These are phyloP conservation scores for Heliangelus exortis DNA, from an alignment of 2,797 vertebrate species.

Conservation along the genomic window DNA sequence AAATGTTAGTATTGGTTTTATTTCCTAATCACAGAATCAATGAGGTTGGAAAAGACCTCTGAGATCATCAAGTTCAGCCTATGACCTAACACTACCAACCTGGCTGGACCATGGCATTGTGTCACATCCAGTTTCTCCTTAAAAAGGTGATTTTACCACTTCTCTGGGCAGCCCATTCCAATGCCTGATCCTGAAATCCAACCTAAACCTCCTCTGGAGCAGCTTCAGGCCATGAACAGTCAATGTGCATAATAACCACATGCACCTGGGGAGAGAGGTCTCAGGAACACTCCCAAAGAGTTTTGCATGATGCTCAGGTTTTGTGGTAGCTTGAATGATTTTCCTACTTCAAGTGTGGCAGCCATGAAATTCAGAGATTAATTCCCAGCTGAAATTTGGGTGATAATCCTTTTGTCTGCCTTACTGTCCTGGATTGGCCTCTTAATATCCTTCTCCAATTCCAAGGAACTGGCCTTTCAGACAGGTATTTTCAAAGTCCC, in stretches of 20 bases:
- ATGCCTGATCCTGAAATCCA: too few relatives aligned
- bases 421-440: background rate
- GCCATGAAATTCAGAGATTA: background rate
- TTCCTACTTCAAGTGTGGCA: background rate
- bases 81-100: too few relatives aligned
- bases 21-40: background rate
- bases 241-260: too few relatives aligned
- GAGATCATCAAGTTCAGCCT: too few relatives aligned
- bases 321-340: background rate
- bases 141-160: too few relatives aligned
- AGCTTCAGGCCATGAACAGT: too few relatives aligned
- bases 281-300: background rate
- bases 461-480: background rate
- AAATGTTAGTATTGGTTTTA: background rate
- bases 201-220: too few relatives aligned
- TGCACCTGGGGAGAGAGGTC: background rate
- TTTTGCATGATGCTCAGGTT: fast-evolving
- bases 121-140: too few relatives aligned
- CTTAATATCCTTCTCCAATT: background rate
- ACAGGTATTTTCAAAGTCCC: background rate
- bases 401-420: background rate
- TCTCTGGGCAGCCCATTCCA: too few relatives aligned
- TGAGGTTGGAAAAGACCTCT: too few relatives aligned
- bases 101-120: too few relatives aligned
- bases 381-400: background rate